These are phyloP conservation scores for Apis florea DNA, from an alignment of 1,140 invertebrate species.

Conservation along the genomic window DNA sequence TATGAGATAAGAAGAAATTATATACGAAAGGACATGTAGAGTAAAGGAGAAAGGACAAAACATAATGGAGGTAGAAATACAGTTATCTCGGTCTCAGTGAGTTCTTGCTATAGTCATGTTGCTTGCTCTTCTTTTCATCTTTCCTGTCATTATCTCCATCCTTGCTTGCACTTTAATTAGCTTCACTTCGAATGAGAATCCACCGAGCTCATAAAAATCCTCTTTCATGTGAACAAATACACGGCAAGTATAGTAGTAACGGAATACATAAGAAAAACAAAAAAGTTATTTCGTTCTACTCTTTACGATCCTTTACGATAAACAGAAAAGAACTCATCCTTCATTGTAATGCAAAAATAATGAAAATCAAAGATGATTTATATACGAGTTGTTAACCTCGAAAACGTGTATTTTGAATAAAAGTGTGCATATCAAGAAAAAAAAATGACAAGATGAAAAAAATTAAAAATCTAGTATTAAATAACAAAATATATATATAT, in stretches of 20 bases:
- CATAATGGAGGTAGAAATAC: constrained; percentile 32
- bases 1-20: constrained; percentile 3
- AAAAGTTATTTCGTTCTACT: background rate
- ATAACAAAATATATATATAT: no score
- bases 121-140: constrained; percentile 40
- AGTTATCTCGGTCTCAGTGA: constrained; percentile 33
- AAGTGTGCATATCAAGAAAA: background rate
- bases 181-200: constrained; percentile 4
- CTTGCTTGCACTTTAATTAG: constrained; percentile 35
- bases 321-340: no score
- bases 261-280: background rate
- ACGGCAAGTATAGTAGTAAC: background rate
- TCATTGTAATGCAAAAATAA: background rate
- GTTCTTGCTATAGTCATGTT: constrained; percentile 32
- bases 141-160: constrained; percentile 40
- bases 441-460: background rate
- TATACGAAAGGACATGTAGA: constrained; percentile 19
- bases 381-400: background rate
- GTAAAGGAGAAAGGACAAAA: constrained; percentile 33
- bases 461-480: no score
- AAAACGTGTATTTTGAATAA: background rate
- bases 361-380: background rate
- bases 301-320: background rate
- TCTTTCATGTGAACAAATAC: constrained; percentile 6
- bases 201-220: background rate